phyloP scores from a whole-genome alignment of 1,140 invertebrate species.

The Apis dorsata region DNA sequence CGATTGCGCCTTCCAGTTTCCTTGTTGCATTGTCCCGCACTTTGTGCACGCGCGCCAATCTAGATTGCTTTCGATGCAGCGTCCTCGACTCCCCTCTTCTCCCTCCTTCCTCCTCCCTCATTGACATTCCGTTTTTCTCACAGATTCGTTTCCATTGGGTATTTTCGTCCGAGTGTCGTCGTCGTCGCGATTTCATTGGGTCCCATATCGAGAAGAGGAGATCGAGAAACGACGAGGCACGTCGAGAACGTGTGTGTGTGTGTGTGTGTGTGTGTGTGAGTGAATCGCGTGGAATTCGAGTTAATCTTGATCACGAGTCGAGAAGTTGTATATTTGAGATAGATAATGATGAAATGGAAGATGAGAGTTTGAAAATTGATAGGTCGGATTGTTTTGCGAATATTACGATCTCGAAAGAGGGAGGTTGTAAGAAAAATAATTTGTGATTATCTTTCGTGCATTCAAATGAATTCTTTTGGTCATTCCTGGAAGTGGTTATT shows the following conservation, averaged over 20 bases:
- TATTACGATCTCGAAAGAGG: too few relatives aligned
- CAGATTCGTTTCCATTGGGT: neutral
- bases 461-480: too few relatives aligned
- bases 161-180: constrained; percentile 23
- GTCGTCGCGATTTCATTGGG: neutral
- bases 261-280: neutral
- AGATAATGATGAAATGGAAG: too few relatives aligned
- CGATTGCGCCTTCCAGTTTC: constrained; percentile 17
- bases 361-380: too few relatives aligned
- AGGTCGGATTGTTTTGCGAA: too few relatives aligned
- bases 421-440: too few relatives aligned
- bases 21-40: constrained; percentile 42
- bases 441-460: too few relatives aligned
- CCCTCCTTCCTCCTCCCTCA: neutral
- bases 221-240: neutral
- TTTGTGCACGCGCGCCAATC: constrained; percentile 35
- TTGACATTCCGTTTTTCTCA: constrained; percentile 28
- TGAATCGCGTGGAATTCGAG: neutral
- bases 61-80: constrained; percentile 40
- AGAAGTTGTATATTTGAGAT: too few relatives aligned
- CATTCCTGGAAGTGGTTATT: too few relatives aligned
- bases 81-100: neutral
- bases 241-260: neutral
- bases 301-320: neutral
- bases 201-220: neutral